Base-by-base conservation (phyloP, 2,113 vertebrate genomes). In the Muntiacus muntjak region DNA sequence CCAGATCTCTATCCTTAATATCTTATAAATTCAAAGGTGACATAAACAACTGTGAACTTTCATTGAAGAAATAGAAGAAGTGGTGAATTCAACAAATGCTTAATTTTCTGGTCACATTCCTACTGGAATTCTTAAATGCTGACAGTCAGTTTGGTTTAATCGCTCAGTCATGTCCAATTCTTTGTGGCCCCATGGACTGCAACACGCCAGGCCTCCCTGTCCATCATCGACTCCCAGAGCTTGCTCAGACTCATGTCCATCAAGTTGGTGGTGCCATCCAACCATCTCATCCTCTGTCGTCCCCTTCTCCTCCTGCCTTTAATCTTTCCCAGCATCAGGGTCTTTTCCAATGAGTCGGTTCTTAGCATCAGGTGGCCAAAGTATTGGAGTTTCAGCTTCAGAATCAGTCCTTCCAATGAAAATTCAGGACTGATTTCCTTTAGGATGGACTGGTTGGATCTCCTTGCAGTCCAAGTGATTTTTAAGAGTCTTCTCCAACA, bases 131-230 rank as follows among this genome's bases (percentile, higher is more conserved):
- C 13, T 26, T 95, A 15, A 74, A 19, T 7, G 36, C 36, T 43
- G 71, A 76, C n/a, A 40, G 62, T n/a, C 62, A 67, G n/a, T 71
- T 71, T 5, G 33, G 67, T 71, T 71, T n/a, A 23, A 5, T 12
- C 0, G 0, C 67, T 71, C n/a, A 71, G 67, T 71, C 0, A 1
- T 71, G n/a, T 40, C 67, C 67, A 40, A 2, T 36, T 71, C n/a
- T 71, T 71, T 0, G 0, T 71, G n/a, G 12, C 19, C 19, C n/a
- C n/a, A 12, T 12, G 67, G n/a, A 40, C 5, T 40, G 10, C 19
- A 36, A n/a, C 0, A 2, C 67, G 23, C 67, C 67, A 23, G 67
- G 19, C 67, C 67, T 71, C n/a, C n/a, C 19, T 40, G 19, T 71
- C 19, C n/a, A 12, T 71, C 19, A 23, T 19, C 5, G 1, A 6